These are phyloP conservation scores for Linnaemya tessellans DNA, from an alignment of 2,888 invertebrate genomes.

Conservation along the genomic window DNA sequence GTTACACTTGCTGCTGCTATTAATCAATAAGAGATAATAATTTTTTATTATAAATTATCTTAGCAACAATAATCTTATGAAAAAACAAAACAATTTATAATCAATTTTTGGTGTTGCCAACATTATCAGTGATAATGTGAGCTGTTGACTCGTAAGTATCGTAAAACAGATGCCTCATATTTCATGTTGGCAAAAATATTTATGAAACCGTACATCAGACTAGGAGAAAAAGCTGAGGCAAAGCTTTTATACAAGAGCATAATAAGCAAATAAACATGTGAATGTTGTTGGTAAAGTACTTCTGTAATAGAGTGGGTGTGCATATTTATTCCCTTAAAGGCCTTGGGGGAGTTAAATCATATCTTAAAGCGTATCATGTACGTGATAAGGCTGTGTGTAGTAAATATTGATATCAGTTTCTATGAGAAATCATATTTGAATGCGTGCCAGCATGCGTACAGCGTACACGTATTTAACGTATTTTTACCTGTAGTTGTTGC, in stretches of 20 bases:
- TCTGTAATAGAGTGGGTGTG: background rate
- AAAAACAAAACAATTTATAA: background rate
- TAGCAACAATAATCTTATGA: background rate
- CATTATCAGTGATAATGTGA: constrained; percentile 30
- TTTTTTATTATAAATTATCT: background rate
- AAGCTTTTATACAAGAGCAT: background rate
- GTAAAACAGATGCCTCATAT: constrained; percentile 51
- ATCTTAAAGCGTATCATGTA: constrained; percentile 48
- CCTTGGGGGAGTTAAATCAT: constrained; percentile 62
- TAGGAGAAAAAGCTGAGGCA: background rate
- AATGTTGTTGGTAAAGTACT: background rate
- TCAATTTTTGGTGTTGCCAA: constrained; percentile 27
- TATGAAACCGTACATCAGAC: background rate
- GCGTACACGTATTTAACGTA: background rate
- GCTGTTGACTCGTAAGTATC: constrained; percentile 17
- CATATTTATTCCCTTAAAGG: constrained; percentile 57
- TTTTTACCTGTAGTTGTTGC: constrained; percentile 19
- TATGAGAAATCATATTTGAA: background rate
- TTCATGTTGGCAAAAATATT: constrained; percentile 21
- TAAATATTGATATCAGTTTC: constrained; percentile 35
- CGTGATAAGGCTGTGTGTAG: constrained; percentile 54
- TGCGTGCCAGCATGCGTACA: background rate
- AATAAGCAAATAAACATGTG: background rate
- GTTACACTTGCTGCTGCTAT: background rate
- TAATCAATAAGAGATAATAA: background rate